These are phyloP conservation scores for Microctonus brassicae DNA, from an alignment of 2,888 invertebrate species.

Conservation along the genomic window DNA sequence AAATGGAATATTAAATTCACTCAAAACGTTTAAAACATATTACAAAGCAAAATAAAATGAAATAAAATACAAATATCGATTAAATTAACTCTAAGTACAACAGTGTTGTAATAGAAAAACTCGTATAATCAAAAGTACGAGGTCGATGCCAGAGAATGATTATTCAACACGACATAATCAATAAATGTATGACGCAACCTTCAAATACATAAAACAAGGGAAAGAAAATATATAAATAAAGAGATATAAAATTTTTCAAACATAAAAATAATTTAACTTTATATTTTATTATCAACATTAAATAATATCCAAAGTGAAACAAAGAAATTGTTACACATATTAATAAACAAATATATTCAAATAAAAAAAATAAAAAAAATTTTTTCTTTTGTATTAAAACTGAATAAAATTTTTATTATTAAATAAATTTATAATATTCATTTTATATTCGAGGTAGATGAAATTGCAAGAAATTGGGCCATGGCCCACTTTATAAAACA, in stretches of 20 bases:
- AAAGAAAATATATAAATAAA: background rate
- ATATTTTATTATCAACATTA: background rate
- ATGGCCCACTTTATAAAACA: conserved; percentile 64
- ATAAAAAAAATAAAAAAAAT: too few species aligned
- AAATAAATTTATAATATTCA: too few species aligned
- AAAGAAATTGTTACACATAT: too few species aligned
- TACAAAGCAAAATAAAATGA: too few species aligned
- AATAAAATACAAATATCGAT: background rate
- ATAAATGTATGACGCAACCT: conserved; percentile 28
- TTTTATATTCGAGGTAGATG: conserved; percentile 52
- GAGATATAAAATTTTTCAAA: background rate
- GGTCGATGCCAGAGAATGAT: conserved; percentile 30
- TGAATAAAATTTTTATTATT: too few species aligned
- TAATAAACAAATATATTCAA: too few species aligned
- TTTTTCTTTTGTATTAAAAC: too few species aligned
- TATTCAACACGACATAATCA: conserved; percentile 32
- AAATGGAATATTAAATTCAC: background rate
- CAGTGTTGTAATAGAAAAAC: background rate
- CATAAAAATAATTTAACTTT: background rate
- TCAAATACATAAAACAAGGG: conserved; percentile 8
- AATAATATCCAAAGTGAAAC: background rate
- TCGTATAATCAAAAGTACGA: conserved; percentile 20
- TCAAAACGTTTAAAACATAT: too few species aligned
- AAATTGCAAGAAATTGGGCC: conserved; percentile 65
- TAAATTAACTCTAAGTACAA: background rate